phyloP scores from a whole-genome alignment of 1,140 invertebrate species.

The Vollenhovia emeryi region DNA sequence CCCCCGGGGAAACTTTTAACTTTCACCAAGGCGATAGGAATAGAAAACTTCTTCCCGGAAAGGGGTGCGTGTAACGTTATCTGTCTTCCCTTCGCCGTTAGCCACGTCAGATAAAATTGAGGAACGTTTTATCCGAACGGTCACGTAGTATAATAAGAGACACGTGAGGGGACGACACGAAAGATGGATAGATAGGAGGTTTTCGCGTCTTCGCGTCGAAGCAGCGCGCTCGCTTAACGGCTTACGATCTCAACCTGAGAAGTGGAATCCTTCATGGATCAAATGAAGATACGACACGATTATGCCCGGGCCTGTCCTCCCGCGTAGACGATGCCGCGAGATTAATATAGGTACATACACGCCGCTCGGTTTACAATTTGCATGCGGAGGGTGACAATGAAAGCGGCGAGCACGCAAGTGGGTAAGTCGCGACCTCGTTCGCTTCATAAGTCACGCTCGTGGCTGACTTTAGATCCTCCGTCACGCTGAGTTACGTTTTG shows the following conservation, averaged over 20 bases:
- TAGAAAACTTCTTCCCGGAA: constrained; percentile 48
- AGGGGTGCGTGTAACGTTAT: constrained; percentile 59
- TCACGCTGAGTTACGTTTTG: constrained; percentile 10
- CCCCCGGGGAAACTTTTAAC: constrained; percentile 34
- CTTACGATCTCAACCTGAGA: constrained; percentile 56
- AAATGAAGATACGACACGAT: constrained; percentile 25
- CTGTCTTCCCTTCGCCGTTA: constrained; percentile 69
- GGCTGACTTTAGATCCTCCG: neutral
- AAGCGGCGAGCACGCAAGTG: constrained; percentile 27
- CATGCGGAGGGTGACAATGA: constrained; percentile 42
- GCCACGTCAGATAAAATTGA: constrained; percentile 60
- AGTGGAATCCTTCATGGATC: constrained; percentile 56
- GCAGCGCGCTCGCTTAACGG: constrained; percentile 60
- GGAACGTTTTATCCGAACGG: constrained; percentile 65
- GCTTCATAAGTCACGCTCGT: constrained; percentile 14
- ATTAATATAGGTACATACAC: neutral
- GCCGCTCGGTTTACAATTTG: constrained; percentile 9
- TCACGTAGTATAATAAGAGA: constrained; percentile 67
- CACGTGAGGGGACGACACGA: neutral
- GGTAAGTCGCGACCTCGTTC: constrained; percentile 44
- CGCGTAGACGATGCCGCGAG: neutral
- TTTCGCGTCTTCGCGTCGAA: neutral
- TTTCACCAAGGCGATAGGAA: constrained; percentile 9
- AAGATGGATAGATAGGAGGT: constrained; percentile 1
- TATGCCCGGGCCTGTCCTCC: neutral